These are phyloP conservation scores for Dicrurus megarhynchus DNA, from an alignment of 2,113 vertebrate species.

Conservation along the genomic window DNA sequence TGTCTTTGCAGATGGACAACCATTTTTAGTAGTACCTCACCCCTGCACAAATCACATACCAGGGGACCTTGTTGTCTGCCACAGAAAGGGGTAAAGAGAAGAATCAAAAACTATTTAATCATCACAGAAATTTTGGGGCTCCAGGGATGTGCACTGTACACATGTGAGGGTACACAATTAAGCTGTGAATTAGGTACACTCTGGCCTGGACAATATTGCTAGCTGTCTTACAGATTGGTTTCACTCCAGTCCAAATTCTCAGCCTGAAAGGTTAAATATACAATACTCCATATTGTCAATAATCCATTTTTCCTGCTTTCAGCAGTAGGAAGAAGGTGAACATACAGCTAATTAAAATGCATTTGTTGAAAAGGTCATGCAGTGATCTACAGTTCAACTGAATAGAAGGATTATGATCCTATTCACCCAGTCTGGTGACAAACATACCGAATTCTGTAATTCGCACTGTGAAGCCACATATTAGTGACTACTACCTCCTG, in stretches of 20 bases:
- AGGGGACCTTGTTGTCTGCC: not conserved
- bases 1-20: not conserved
- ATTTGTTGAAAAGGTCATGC: constrained; percentile 73
- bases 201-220: constrained; percentile 48
- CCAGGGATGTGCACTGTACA: not conserved
- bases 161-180: not conserved
- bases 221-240: constrained; percentile 52
- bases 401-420: constrained; percentile 71
- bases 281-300: constrained; percentile 42
- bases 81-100: not conserved
- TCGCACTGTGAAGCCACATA: not conserved
- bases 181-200: constrained; percentile 16
- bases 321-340: constrained; percentile 59
- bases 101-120: not conserved
- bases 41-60: not conserved
- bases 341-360: constrained; percentile 65
- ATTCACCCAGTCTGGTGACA: constrained; percentile 55
- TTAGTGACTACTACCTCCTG: not conserved
- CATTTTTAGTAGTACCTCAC: not conserved
- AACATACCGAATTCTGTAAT: constrained; percentile 19
- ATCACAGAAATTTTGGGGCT: not conserved
- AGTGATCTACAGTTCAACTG: constrained; percentile 63
- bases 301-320: constrained; percentile 57
- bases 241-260: constrained; percentile 42
- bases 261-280: constrained; percentile 66